Evolutionary conservation across 2,113 vertebrate species (phyloP), one percentile per base, ranked within the genome.

Genomic region (Lamprologus speciosus): DNA sequence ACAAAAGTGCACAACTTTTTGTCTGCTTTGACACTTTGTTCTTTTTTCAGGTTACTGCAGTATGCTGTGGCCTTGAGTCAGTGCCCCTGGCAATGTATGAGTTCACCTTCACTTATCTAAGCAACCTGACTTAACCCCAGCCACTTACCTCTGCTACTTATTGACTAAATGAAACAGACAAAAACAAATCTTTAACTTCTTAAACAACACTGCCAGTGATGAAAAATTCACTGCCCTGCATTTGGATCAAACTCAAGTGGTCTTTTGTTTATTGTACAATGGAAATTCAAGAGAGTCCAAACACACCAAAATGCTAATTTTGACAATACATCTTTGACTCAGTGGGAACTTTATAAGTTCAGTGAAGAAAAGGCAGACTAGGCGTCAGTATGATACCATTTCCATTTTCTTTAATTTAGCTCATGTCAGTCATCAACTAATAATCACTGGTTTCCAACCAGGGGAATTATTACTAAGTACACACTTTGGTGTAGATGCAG

Each of bases 391-490:
- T 73, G 65, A 45, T 45, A 42, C 21, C 21, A 45, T 73, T 70
- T 70, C 5, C n/a, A 70, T 16, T 70, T 45, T 42, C 65, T 23
- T 45, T 70, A 23, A 42, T 42, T 14, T 6, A 70, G 35, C 35
- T 9, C 11, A 3, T 14, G 6, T 68, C 35, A 70, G 12, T 23
- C 65, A 45, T 70, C 65, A 9, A 26, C 35, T 73, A 42, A 73
- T 0, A 70, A 16, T 9, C n/a, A 42, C 0, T 0, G 8, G 0
- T 70, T 42, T 70, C 0, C 12, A 70, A 16, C 3, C 65, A 42
- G 35, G n/a, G 8, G 3, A 40, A 10, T 10, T 70, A 23, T 6
- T 45, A 0, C n/a, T 1, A 70, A 70, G 65, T 70, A 42, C 0
- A 70, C n/a, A 42, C n/a, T 70, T 42, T 9, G 65, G 37, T 70